A percentile compares a stretch with the other conserved stretches of the same genome.
phyloP scores from a whole-genome alignment of 1,140 invertebrate genomes.

The Drosophila subpulchrella region DNA sequence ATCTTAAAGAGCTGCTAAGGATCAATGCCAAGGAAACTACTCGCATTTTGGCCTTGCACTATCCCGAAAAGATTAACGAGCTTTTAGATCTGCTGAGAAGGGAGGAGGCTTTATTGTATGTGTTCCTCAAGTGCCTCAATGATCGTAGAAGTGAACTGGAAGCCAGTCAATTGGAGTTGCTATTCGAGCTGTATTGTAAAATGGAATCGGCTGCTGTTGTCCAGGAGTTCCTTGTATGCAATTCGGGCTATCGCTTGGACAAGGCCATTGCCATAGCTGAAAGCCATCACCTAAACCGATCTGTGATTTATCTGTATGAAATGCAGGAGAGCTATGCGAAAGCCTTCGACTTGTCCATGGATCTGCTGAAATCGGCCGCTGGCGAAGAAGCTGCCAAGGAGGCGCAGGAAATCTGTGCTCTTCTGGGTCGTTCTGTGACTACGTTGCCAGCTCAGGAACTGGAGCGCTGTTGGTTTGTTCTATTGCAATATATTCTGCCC shows the following conservation, averaged over 20 bases:
- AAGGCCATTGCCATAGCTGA: conserved; percentile 84
- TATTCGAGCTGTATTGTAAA: conserved; percentile 89
- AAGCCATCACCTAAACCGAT: conserved; percentile 79
- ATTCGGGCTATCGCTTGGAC: conserved; percentile 71
- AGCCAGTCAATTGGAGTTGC: conserved; percentile 86
- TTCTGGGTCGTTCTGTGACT: conserved; percentile 84
- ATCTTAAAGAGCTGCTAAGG: conserved; percentile 82
- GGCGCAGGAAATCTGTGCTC: conserved; percentile 66
- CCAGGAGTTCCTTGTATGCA: conserved; percentile 70
- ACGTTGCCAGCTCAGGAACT: conserved; percentile 78
- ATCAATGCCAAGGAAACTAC: conserved; percentile 85
- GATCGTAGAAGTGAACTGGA: conserved; percentile 86
- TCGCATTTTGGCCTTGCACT: conserved; percentile 86
- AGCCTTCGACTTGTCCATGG: conserved; percentile 85
- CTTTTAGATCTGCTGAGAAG: conserved; percentile 83
- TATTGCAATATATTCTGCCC: conserved; percentile 83
- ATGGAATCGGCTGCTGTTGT: conserved; percentile 84
- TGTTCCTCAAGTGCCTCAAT: conserved; percentile 88
- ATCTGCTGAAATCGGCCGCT: conserved; percentile 58
- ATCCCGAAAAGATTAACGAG: conserved; percentile 73
- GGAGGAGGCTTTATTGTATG: conserved; percentile 86
- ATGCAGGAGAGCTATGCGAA: conserved; percentile 84
- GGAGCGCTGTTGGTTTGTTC: conserved; percentile 85
- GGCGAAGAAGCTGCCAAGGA: conserved; percentile 37
- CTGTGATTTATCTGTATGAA: conserved; percentile 85